Base-by-base conservation (phyloP, 2,113 vertebrate species). In the Camelus dromedarius region DNA sequence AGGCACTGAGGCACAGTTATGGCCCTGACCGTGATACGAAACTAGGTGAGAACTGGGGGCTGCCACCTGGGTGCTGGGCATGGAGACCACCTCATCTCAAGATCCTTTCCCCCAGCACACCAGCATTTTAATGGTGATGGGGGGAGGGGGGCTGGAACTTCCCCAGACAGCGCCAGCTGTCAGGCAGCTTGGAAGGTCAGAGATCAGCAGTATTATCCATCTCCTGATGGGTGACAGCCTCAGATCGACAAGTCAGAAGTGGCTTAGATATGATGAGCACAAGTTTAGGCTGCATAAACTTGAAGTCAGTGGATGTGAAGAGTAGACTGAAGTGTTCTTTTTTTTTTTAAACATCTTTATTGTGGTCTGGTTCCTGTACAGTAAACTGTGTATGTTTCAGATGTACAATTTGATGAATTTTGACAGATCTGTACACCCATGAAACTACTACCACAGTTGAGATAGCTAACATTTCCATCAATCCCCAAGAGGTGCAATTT, bases 311-410 rank as follows among this genome's bases (percentile, higher is more conserved):
- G 46, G 69, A 75, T 54, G 20, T 6, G 16, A 92, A 95, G 32
- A 52, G 62, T 64, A 93, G 56, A 24, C 64, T 97, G 20, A 3
- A 76, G 30, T 90, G 46, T 79, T 97, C 66, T 93, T 95, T 93
- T 73, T 93, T 93, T 73, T 42, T 42, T 42, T 42, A 42, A 42
- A 42, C 38, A 42, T 42, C 38, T 42, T 42, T 42, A 42, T 42
- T 42, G 38, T 42, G 38, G 38, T 42, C 38, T 42, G 38, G 38
- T 42, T 42, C 38, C 38, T 42, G 38, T 42, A 42, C 38, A 4
- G 38, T 42, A 42, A 42, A 42, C 38, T 42, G 38, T 5, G 38
- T 42, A 42, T 42, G 5, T 42, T 42, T 42, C 38, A 42, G 38
- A 42, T 42, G 38, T 42, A 42, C 38, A 42, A 42, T 42, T 42